Base-by-base conservation (phyloP, 2,113 vertebrate species). In the Nothoprocta pentlandii region DNA sequence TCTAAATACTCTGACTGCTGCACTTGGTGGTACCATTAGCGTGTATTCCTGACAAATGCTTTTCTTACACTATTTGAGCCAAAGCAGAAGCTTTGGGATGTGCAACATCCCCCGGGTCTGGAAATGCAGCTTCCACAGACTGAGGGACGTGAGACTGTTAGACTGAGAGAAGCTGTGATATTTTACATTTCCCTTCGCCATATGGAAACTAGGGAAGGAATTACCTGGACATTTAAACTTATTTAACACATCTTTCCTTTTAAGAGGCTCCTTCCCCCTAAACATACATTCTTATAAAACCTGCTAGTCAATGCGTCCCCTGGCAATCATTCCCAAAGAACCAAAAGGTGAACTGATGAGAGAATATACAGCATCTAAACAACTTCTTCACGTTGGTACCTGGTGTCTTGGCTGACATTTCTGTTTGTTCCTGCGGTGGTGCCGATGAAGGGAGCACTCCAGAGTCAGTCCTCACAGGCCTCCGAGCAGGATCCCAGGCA, bases 1-100 rank as follows among this genome's bases (percentile, higher is more conserved):
- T 32, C 62, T 85, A 83, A 92, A 63, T 90, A 94, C 77, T 94
- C 92, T 64, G 76, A 32, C 49, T 92, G 51, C 71, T 88, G n/a
- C 46, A 46, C 73, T 30, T 62, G 23, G 54, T 87, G 82, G 63
- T 36, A 87, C 7, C 44, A 12, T 1, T 44, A 71, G 59, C 75
- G 34, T 80, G 71, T 58, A n/a, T 85, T 83, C 82, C 26, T 2
- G 25, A 49, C 22, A 63, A 49, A 61, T 36, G 32, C 47, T 83
- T 49, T 42, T 83, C 54, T 17, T 14, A 26, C 67, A 39, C 46
- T 77, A 3, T 16, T 12, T 70, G 73, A 78, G 49, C 61, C 36
- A 41, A 63, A 90, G 76, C 68, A 83, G 69, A 87, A 83, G 28
- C 76, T 46, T 32, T n/a, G 59, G 49, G 42, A 49, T 23, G 7